Percentiles rank a stretch among this genome's conserved stretches.
These are phyloP conservation scores for Mamestra configurata DNA, from an alignment of 1,140 invertebrate species.

Conservation along the genomic window DNA sequence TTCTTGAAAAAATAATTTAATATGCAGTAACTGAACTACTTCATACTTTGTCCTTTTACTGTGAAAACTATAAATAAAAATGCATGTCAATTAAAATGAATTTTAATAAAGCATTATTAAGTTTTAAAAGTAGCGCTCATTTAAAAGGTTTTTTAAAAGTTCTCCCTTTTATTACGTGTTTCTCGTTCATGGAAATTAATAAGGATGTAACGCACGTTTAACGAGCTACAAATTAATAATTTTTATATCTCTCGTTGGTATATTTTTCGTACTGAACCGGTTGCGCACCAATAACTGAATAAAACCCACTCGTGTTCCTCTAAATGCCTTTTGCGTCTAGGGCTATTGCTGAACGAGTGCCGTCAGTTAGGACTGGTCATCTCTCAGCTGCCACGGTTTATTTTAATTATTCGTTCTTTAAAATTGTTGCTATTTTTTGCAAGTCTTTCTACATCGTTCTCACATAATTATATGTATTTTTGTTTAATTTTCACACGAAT, in stretches of 20 bases:
- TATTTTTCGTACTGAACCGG: too few relatives aligned
- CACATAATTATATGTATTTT: too few relatives aligned
- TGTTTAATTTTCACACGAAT: too few relatives aligned
- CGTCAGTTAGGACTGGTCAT: too few relatives aligned
- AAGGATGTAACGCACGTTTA: background rate
- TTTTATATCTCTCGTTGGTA: background rate
- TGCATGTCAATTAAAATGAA: constrained; percentile 8
- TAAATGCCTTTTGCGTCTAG: too few relatives aligned
- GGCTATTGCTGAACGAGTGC: too few relatives aligned
- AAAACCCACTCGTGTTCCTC: too few relatives aligned
- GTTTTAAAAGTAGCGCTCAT: background rate
- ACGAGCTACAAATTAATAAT: background rate
- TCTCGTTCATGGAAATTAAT: background rate
- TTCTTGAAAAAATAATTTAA: background rate
- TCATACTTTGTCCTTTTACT: background rate
- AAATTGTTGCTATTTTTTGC: too few relatives aligned
- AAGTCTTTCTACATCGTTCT: too few relatives aligned
- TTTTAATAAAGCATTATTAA: constrained; percentile 11
- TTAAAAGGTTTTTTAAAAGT: background rate
- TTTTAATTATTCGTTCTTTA: too few relatives aligned
- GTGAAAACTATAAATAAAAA: constrained; percentile 9
- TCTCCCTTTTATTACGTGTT: background rate
- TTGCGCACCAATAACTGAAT: too few relatives aligned
- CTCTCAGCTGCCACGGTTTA: too few relatives aligned
- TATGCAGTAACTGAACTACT: constrained; percentile 4